Conservation (phyloP, 2,888 invertebrate species). For the Apotomis capreana region DNA sequence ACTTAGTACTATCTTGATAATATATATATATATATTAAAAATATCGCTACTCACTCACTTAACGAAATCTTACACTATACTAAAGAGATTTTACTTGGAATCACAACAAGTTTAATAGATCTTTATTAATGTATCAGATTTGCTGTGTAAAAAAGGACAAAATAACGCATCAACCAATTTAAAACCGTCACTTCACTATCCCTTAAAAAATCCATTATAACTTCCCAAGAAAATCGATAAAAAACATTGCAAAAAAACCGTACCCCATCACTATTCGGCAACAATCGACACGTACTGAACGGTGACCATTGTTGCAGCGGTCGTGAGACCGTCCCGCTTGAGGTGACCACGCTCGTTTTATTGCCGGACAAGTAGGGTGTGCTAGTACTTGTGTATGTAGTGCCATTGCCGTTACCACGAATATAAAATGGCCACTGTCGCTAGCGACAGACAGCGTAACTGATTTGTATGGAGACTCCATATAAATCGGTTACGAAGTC, state of each 20-base stretch:
- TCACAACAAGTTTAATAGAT: background rate
- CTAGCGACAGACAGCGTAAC: no score
- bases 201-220: slow-evolving; percentile 1
- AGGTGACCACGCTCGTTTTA: slow-evolving; percentile 10
- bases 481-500: no score
- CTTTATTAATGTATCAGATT: background rate
- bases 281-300: slow-evolving; percentile 32
- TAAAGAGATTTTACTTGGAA: background rate
- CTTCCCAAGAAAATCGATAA: background rate
- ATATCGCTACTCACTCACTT: no score
- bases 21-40: no score
- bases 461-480: no score
- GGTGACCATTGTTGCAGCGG: background rate
- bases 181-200: background rate
- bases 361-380: slow-evolving; percentile 3
- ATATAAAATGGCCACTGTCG: no score
- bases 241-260: slow-evolving; percentile 2
- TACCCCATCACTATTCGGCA: slow-evolving; percentile 30
- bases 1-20: no score
- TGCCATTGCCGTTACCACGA: no score
- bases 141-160: background rate
- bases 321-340: slow-evolving; percentile 6
- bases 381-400: no score
- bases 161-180: background rate
- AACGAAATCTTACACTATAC: no score